phyloP scores from a whole-genome alignment of 2,888 invertebrate genomes.

The Orgyia antiqua region DNA sequence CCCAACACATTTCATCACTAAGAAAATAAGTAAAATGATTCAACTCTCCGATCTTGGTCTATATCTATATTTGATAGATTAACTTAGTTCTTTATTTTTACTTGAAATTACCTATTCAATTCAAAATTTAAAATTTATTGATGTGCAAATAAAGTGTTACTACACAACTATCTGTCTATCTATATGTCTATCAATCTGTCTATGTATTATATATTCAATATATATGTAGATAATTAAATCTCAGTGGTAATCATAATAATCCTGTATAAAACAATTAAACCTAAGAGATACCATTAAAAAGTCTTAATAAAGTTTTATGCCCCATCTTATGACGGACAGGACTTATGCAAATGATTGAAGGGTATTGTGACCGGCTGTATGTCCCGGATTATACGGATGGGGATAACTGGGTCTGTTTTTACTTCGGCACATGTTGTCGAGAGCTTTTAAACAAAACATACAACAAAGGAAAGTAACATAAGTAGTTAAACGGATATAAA shows the following conservation, averaged over 20 bases:
- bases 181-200: too few relatives aligned
- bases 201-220: too few relatives aligned
- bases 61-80: too few relatives aligned
- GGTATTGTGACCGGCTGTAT: slow-evolving; percentile 45
- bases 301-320: slow-evolving; percentile 62
- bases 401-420: slow-evolving; percentile 54
- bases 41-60: too few relatives aligned
- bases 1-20: too few relatives aligned
- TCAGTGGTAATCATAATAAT: slow-evolving; percentile 35
- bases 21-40: too few relatives aligned
- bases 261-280: slow-evolving; percentile 48
- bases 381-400: slow-evolving; percentile 56
- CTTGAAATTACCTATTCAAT: too few relatives aligned
- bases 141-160: too few relatives aligned
- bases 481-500: slow-evolving; percentile 27
- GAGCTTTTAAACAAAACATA: slow-evolving; percentile 48
- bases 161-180: too few relatives aligned
- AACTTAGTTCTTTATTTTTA: too few relatives aligned
- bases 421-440: slow-evolving; percentile 63
- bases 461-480: slow-evolving; percentile 30
- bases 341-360: slow-evolving; percentile 71
- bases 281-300: slow-evolving; percentile 47
- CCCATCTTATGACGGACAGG: slow-evolving; percentile 66
- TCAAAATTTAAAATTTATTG: too few relatives aligned
- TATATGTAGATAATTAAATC: too few relatives aligned